phyloP scores from a whole-genome alignment of 2,113 vertebrate species.

The Melanostigma gelatinosum region DNA sequence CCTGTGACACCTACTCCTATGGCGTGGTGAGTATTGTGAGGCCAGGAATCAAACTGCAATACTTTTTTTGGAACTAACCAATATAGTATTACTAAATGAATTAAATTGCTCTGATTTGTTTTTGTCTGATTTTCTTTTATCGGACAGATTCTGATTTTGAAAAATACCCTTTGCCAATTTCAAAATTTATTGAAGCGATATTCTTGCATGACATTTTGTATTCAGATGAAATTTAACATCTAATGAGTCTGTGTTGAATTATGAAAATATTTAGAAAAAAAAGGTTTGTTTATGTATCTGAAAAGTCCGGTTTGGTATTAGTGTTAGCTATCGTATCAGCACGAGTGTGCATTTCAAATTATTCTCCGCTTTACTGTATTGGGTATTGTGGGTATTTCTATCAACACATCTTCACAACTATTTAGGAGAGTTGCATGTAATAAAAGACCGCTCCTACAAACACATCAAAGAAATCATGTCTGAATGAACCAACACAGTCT shows the following conservation, averaged over 20 bases:
- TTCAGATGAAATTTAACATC: not conserved
- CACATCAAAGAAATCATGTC: not conserved
- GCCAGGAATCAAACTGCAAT: not conserved
- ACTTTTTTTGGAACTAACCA: not conserved
- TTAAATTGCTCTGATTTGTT: not conserved
- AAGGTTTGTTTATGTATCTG: not conserved
- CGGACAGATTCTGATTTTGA: not conserved
- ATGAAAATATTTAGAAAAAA: not conserved
- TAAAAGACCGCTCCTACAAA: not conserved
- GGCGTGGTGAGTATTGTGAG: conserved; percentile 89
- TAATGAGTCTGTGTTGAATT: not conserved
- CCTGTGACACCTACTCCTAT: conserved; percentile 96
- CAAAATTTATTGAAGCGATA: not conserved
- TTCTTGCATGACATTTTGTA: not conserved
- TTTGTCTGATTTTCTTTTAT: not conserved
- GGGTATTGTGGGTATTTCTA: not conserved
- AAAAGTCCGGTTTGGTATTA: not conserved
- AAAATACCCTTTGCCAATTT: not conserved
- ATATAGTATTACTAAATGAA: not conserved
- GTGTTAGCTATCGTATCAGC: not conserved
- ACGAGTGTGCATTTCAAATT: not conserved
- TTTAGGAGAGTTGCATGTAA: not conserved
- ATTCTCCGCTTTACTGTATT: not conserved
- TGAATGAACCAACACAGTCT: conserved; percentile 10
- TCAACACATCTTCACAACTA: not conserved